Evolutionary conservation across 2,797 vertebrate genomes (phyloP).

Genomic region (Lutra lutra): DNA sequence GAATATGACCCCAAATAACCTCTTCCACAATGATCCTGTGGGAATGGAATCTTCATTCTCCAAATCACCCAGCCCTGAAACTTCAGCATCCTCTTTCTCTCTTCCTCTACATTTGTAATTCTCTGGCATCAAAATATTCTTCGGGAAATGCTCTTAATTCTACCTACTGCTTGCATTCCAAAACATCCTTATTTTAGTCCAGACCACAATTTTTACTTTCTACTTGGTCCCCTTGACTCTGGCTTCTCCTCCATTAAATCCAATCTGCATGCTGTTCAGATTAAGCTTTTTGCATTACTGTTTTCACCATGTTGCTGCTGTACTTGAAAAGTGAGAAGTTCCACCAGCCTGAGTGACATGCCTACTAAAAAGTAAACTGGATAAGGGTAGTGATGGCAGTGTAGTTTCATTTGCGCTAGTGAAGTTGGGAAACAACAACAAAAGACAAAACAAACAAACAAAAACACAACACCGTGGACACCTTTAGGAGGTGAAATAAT

Average conservation of each 20-base stretch:
- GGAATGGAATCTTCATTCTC: neutral
- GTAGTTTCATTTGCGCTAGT: neutral
- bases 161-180: neutral
- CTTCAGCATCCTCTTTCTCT: neutral
- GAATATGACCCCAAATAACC: neutral
- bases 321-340: neutral
- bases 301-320: neutral
- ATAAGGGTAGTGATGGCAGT: neutral
- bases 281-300: neutral
- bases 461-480: neutral
- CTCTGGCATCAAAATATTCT: neutral
- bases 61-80: neutral
- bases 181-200: neutral
- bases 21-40: neutral
- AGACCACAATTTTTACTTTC: neutral
- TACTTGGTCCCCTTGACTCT: neutral
- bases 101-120: neutral
- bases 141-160: neutral
- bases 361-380: neutral
- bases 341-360: neutral
- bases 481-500: neutral
- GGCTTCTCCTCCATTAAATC: neutral
- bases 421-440: neutral
- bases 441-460: neutral
- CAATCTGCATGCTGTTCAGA: neutral